These are phyloP conservation scores for Manis crassicaudata DNA, from an alignment of 2,797 vertebrate genomes.

Conservation along the genomic window DNA sequence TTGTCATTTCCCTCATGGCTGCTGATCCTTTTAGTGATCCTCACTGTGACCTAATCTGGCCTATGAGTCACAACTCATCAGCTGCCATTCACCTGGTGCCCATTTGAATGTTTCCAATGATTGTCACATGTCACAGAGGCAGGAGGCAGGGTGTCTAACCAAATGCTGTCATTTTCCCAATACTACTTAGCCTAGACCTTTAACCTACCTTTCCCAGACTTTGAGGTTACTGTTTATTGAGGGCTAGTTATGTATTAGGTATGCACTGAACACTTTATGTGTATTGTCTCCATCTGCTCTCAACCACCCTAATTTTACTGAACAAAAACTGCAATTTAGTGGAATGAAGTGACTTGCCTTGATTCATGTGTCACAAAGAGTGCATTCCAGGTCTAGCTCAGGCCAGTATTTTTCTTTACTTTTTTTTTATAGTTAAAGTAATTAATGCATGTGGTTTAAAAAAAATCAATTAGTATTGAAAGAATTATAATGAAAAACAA, in stretches of 20 bases:
- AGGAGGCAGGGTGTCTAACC: constrained; percentile 1
- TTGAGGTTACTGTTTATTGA: not conserved
- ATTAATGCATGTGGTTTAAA: constrained; percentile 54
- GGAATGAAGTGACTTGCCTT: not conserved
- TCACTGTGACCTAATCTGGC: not conserved
- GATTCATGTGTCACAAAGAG: not conserved
- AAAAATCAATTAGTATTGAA: constrained; percentile 66
- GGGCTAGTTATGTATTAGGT: not conserved
- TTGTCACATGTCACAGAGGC: not conserved
- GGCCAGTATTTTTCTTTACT: not conserved
- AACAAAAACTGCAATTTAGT: not conserved
- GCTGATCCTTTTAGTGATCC: not conserved
- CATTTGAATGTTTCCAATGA: constrained; percentile 11
- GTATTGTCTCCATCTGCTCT: not conserved
- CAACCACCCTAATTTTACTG: not conserved
- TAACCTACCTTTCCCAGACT: not conserved
- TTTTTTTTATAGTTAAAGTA: constrained; percentile 51
- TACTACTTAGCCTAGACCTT: not conserved
- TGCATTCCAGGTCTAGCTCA: not conserved
- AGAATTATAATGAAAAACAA: constrained; percentile 64
- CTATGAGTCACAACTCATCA: not conserved
- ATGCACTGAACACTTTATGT: not conserved
- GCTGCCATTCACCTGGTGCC: constrained; percentile 59
- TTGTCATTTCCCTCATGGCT: not conserved
- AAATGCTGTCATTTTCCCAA: constrained; percentile 40